Percentiles rank a stretch among this genome's conserved stretches.
phyloP scores from a whole-genome alignment of 2,888 invertebrate species.

The Pachliopta kotzebuea region DNA sequence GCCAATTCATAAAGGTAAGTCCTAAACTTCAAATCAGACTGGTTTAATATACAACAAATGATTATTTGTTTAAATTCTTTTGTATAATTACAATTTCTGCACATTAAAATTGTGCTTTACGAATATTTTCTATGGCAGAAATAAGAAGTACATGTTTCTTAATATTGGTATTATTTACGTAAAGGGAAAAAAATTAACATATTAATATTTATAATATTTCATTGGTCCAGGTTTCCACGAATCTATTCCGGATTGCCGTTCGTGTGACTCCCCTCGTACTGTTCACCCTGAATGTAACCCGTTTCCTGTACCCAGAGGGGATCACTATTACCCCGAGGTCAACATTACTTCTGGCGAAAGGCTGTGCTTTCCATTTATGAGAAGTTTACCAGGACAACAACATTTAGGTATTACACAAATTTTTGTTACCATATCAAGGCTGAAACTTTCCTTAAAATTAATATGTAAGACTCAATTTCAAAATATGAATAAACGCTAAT shows the following conservation, averaged over 20 bases:
- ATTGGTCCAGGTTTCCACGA: slow-evolving; percentile 86
- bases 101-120: no score
- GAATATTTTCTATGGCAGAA: no score
- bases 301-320: slow-evolving; percentile 92
- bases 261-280: slow-evolving; percentile 92
- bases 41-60: background rate
- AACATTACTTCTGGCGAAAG: slow-evolving; percentile 91
- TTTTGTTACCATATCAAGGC: background rate
- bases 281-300: slow-evolving; percentile 97
- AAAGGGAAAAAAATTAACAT: background rate
- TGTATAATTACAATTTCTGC: no score
- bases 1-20: slow-evolving; percentile 90
- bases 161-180: no score
- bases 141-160: no score
- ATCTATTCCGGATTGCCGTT: slow-evolving; percentile 93
- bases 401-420: slow-evolving; percentile 79
- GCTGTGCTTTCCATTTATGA: slow-evolving; percentile 96
- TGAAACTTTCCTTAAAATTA: no score
- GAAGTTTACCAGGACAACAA: slow-evolving; percentile 95
- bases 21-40: background rate
- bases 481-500: no score
- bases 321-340: slow-evolving; percentile 93
- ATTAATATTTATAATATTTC: background rate
- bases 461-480: no score
- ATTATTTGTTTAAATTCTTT: no score